Percentiles rank a stretch among this genome's conserved stretches.
phyloP scores from a whole-genome alignment of 1,140 invertebrate species.

The Brachionus asplanchnoidis region DNA sequence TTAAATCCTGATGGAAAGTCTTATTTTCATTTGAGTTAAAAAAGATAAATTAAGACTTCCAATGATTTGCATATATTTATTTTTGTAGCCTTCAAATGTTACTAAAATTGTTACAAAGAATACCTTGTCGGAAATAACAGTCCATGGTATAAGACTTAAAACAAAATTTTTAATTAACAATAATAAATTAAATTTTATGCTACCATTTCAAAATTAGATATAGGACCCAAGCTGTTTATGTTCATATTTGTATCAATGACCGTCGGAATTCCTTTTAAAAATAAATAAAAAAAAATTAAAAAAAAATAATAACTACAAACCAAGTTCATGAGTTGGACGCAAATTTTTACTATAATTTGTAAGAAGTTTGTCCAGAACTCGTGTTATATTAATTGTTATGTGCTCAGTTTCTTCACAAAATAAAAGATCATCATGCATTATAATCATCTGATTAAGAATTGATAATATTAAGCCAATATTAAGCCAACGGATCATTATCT shows the following conservation, averaged over 20 bases:
- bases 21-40: too few relatives aligned
- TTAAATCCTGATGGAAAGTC: too few relatives aligned
- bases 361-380: slow-evolving; percentile 28
- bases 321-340: slow-evolving; percentile 23
- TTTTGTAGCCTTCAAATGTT: too few relatives aligned
- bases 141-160: slow-evolving; percentile 52
- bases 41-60: too few relatives aligned
- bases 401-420: not conserved
- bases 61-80: too few relatives aligned
- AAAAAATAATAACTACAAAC: not conserved
- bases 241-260: slow-evolving; percentile 84
- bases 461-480: not conserved
- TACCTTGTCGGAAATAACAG: slow-evolving; percentile 51
- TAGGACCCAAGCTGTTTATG: slow-evolving; percentile 87
- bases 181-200: not conserved
- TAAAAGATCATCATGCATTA: not conserved
- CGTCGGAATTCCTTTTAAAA: slow-evolving; percentile 59
- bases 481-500: not conserved
- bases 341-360: slow-evolving; percentile 37
- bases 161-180: not conserved
- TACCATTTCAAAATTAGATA: slow-evolving; percentile 87
- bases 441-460: not conserved
- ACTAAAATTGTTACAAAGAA: not conserved
- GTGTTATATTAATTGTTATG: not conserved
- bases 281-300: not conserved